phyloP scores from a whole-genome alignment of 2,888 invertebrate genomes.

The Boloria euphrosyne region DNA sequence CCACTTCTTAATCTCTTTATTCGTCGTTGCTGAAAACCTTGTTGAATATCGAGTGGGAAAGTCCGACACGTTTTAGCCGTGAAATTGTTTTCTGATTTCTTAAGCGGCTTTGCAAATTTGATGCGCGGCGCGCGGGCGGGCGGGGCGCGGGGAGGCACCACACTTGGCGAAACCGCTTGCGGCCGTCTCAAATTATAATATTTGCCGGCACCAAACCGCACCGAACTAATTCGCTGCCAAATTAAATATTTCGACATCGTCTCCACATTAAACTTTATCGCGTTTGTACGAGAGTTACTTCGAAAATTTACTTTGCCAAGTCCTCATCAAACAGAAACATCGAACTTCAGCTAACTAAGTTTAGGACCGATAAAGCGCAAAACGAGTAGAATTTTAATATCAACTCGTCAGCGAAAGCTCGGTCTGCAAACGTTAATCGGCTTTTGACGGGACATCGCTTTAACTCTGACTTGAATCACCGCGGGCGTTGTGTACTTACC shows the following conservation, averaged over 20 bases:
- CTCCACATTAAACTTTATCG: conserved; percentile 55
- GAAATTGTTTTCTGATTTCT: conserved; percentile 17
- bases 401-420: conserved; percentile 46
- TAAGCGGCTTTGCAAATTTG: conserved; percentile 23
- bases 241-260: conserved; percentile 53
- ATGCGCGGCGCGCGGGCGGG: conserved; percentile 11
- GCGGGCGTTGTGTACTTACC: not conserved
- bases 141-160: not conserved
- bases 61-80: not conserved
- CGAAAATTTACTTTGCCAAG: conserved; percentile 58
- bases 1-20: not conserved
- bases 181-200: conserved; percentile 43
- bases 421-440: conserved; percentile 47
- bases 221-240: conserved; percentile 40
- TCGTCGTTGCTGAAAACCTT: conserved; percentile 1
- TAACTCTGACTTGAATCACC: not conserved
- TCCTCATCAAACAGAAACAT: conserved; percentile 64
- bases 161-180: conserved; percentile 24
- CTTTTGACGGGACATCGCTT: conserved; percentile 31
- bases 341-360: conserved; percentile 60
- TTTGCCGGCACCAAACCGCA: conserved; percentile 45
- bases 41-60: conserved; percentile 8
- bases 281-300: conserved; percentile 58
- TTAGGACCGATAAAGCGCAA: conserved; percentile 60
- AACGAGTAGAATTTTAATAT: conserved; percentile 61